Evolutionary conservation across 2,797 vertebrate genomes (phyloP).

Genomic region (Sebastes melanostomus): DNA sequence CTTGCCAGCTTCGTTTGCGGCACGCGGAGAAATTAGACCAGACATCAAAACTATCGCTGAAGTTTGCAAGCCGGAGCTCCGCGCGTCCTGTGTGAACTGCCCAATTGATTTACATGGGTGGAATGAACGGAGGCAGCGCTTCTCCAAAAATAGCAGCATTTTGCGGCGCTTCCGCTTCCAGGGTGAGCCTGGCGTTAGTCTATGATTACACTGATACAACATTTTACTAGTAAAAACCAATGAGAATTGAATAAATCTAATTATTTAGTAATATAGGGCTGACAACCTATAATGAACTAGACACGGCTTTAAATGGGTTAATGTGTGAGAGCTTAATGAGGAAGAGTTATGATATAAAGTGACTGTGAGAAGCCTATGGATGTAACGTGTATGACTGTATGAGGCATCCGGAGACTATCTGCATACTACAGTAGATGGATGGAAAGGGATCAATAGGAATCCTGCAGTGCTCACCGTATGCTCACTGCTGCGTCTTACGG

Average conservation of each 20-base stretch:
- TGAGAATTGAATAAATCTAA: neutral
- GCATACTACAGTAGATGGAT: conserved; percentile 34
- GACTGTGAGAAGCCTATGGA: neutral
- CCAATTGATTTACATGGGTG: no score
- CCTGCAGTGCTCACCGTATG: conserved; percentile 56
- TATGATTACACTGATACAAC: neutral
- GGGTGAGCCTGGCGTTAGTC: neutral
- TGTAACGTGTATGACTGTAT: neutral
- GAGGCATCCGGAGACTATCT: conserved; percentile 29
- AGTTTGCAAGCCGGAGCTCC: no score
- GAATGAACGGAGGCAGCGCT: neutral
- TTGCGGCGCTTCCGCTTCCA: neutral
- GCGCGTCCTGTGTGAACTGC: no score
- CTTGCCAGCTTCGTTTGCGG: no score
- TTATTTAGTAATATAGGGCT: neutral
- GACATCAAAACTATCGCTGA: no score
- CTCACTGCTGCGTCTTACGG: conserved; percentile 40
- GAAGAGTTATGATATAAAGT: neutral
- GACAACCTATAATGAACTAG: neutral
- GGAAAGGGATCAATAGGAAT: conserved; percentile 59
- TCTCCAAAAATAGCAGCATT: neutral
- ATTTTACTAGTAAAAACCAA: neutral
- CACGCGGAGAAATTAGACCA: no score
- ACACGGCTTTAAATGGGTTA: neutral
- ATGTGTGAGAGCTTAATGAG: neutral